phyloP scores from a whole-genome alignment of 1,140 invertebrate genomes.

The Drosophila nannoptera region DNA sequence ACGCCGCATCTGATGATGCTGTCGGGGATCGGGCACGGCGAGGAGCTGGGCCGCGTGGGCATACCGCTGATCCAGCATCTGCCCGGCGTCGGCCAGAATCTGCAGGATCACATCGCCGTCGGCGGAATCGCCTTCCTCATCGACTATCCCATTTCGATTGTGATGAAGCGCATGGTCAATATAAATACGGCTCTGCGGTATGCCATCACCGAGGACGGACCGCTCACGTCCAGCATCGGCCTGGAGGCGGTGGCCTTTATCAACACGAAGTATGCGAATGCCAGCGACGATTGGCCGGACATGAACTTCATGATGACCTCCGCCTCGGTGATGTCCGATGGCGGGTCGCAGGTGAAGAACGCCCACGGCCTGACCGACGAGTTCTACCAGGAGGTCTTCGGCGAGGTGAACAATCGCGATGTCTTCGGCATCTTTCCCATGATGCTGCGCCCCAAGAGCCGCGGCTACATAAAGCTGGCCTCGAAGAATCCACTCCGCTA shows the following conservation, averaged over 20 bases:
- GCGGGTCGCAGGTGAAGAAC: constrained; percentile 83
- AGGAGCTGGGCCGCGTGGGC: constrained; percentile 85
- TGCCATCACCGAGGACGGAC: constrained; percentile 88
- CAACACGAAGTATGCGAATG: constrained; percentile 91
- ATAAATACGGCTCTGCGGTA: constrained; percentile 88
- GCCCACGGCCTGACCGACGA: constrained; percentile 89
- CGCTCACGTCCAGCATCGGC: constrained; percentile 89
- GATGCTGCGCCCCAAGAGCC: constrained; percentile 91
- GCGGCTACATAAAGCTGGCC: constrained; percentile 87
- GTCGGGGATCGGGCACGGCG: constrained; percentile 88
- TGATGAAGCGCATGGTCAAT: constrained; percentile 88
- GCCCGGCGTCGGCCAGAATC: constrained; percentile 88
- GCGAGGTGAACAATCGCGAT: constrained; percentile 85
- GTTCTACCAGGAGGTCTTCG: constrained; percentile 87
- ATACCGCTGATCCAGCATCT: constrained; percentile 85
- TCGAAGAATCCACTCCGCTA: constrained; percentile 90
- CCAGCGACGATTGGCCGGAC: constrained; percentile 91
- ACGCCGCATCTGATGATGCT: constrained; percentile 91
- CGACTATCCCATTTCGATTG: constrained; percentile 88
- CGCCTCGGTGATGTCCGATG: constrained; percentile 87
- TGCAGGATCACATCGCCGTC: constrained; percentile 91
- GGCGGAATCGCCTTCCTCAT: constrained; percentile 89
- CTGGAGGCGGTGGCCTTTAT: constrained; percentile 92
- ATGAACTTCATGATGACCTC: constrained; percentile 92
- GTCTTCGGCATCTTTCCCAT: constrained; percentile 91